Evolutionary conservation across 2,797 vertebrate species (phyloP).

Genomic region (Diplodus sargus): DNA sequence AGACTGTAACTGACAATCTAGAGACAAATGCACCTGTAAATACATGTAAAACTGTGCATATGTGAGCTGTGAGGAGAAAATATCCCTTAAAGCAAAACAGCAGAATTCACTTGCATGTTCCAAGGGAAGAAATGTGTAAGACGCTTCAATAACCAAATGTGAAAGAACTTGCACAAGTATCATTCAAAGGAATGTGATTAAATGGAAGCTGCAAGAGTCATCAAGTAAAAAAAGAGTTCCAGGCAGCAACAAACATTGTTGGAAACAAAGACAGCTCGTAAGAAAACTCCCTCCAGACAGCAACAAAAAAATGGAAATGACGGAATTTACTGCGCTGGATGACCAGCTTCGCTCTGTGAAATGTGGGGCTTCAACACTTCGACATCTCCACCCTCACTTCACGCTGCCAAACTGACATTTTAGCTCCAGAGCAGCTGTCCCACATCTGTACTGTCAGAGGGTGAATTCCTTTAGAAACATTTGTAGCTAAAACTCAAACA

Average conservation of each 20-base stretch:
- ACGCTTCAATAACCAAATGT: background rate
- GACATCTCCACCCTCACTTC: slow-evolving; percentile 14
- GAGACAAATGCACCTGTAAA: slow-evolving; percentile 10
- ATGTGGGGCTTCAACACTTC: slow-evolving; percentile 30
- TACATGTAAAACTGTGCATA: background rate
- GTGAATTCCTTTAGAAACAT: slow-evolving; percentile 26
- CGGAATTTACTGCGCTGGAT: slow-evolving; percentile 13
- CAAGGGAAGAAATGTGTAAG: background rate
- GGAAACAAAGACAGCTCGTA: slow-evolving; percentile 10
- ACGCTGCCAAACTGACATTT: slow-evolving; percentile 50
- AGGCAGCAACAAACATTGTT: slow-evolving; percentile 1
- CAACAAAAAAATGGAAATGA: slow-evolving; percentile 17
- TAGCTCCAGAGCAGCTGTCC: slow-evolving; percentile 62
- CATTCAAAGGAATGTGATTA: background rate
- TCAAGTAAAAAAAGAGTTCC: background rate
- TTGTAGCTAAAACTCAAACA: slow-evolving; percentile 19
- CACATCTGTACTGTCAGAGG: slow-evolving; percentile 58
- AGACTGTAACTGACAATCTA: background rate
- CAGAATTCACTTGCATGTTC: background rate
- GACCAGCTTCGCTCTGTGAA: slow-evolving; percentile 23
- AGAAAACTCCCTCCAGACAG: slow-evolving; percentile 17
- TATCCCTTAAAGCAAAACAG: slow-evolving; percentile 13
- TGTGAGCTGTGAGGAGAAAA: slow-evolving; percentile 8
- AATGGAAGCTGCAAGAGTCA: slow-evolving; percentile 1
- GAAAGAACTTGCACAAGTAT: slow-evolving; percentile 3